Base-by-base conservation (phyloP, 2,888 invertebrate species). In the Chymomyza amoena region DNA sequence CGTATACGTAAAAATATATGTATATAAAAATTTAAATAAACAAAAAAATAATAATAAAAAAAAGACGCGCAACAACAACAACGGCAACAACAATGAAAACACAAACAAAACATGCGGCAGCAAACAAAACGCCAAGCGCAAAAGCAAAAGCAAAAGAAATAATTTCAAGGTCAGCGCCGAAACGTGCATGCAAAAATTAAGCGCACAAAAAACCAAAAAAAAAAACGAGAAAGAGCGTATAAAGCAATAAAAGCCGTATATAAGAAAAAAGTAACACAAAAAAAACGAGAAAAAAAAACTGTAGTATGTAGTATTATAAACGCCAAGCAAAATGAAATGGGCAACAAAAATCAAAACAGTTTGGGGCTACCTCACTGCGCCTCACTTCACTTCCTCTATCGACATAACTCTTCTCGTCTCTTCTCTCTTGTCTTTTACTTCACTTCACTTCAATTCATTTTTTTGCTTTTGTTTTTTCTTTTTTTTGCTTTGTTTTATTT, bases 121-220 rank as follows among this genome's bases (percentile, higher is more conserved):
- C 77, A 77, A 80, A 73, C 76, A 83, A 80, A 78, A 78, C 70
- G 70, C 61, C 5, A 76, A 88, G 86, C 71, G 73, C 72, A 76
- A 87, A 87, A 71, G 70, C 72, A 76, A 87, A 87, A 71, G 70
- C 66, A 70, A 75, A 72, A 78, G 76, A 80, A 83, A 84, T 87
- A 87, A 80, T 75, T 88, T 85, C 85, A 85, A 85, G 85, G 85
- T 85, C 89, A 88, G 77, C 75, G 78, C 87, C 85, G 75, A 85
- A 85, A 85, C 89, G 85, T 85, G 85, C 85, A 85, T 85, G 89
- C 85, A 85, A 85, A 85, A 85, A 84, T 84, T 86, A 84, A 84
- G 87, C 84, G 76, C 74, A 76, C 70, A 77, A 70, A 69, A 77
- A 64, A 76, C 76, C 18, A 57, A 64, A 16, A 45, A 61, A 66